phyloP scores from a whole-genome alignment of 2,888 invertebrate species.

The Coelinius sp. region DNA sequence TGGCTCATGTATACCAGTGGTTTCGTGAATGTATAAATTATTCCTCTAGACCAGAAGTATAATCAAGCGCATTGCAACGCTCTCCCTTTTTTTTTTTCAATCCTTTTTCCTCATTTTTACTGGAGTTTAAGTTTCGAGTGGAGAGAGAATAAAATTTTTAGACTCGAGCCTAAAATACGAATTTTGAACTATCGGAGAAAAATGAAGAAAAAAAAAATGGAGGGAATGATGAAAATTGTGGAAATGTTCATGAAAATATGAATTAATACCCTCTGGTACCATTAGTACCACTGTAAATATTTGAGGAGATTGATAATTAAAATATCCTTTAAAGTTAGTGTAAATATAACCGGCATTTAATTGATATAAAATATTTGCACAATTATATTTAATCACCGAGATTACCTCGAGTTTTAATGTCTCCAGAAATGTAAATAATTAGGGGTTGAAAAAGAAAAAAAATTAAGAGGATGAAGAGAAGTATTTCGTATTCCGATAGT shows the following conservation, averaged over 20 bases:
- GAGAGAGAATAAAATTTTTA: constrained; percentile 3
- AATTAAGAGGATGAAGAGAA: constrained; percentile 36
- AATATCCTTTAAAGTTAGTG: too few relatives aligned
- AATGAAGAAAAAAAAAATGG: not conserved
- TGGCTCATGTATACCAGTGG: constrained; percentile 18
- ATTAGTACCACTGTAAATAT: too few relatives aligned
- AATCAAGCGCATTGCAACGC: not conserved
- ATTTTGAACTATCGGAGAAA: not conserved
- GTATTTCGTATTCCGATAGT: constrained; percentile 59
- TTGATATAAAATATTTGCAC: not conserved
- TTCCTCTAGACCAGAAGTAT: not conserved
- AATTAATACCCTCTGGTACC: too few relatives aligned
- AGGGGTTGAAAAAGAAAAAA: not conserved
- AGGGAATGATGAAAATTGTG: not conserved
- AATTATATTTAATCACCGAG: not conserved
- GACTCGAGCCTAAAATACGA: not conserved
- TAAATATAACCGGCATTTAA: not conserved
- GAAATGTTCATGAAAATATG: not conserved
- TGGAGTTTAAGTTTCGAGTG: not conserved
- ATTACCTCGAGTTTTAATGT: not conserved
- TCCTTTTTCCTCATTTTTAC: not conserved
- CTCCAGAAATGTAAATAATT: not conserved
- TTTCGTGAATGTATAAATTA: constrained; percentile 10
- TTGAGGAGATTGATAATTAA: too few relatives aligned
- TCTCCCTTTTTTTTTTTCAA: not conserved